phyloP scores from a whole-genome alignment of 2,113 vertebrate genomes.

The Austrofundulus limnaeus region DNA sequence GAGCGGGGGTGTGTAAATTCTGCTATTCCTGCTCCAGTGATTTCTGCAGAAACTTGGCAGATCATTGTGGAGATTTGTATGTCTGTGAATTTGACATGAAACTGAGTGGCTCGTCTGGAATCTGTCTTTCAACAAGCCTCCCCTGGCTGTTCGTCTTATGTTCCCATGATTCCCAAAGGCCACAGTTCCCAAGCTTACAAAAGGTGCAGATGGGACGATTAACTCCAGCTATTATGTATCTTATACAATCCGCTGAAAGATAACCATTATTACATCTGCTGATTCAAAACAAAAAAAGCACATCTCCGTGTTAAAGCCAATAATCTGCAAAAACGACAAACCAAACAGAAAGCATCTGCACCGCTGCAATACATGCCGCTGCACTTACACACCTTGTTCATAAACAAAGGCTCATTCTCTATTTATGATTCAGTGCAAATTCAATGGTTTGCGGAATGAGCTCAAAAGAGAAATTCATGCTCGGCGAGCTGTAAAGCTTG shows the following conservation, averaged over 20 bases:
- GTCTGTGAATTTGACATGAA: conserved; percentile 63
- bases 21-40: conserved; percentile 65
- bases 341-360: conserved; percentile 30
- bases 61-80: conserved; percentile 68
- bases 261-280: conserved; percentile 32
- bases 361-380: conserved; percentile 13
- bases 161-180: conserved; percentile 45
- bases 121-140: conserved; percentile 51
- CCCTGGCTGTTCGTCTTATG: conserved; percentile 51
- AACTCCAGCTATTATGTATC: conserved; percentile 27
- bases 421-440: conserved; percentile 41
- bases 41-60: conserved; percentile 66
- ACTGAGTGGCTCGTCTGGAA: conserved; percentile 59
- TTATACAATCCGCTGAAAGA: conserved; percentile 36
- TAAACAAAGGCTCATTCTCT: conserved; percentile 24
- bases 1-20: conserved; percentile 57
- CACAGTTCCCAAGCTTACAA: conserved; percentile 43
- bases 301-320: conserved; percentile 15
- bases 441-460: conserved; percentile 38
- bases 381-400: conserved; percentile 24
- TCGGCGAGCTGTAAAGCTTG: conserved; percentile 46
- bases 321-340: conserved; percentile 23
- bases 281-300: conserved; percentile 29
- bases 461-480: conserved; percentile 41
- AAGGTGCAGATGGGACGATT: conserved; percentile 49